A percentile compares a stretch with the other conserved stretches of the same genome.
These are phyloP conservation scores for Paratrypauchen microcephalus DNA, from an alignment of 2,797 vertebrate species.

Conservation along the genomic window DNA sequence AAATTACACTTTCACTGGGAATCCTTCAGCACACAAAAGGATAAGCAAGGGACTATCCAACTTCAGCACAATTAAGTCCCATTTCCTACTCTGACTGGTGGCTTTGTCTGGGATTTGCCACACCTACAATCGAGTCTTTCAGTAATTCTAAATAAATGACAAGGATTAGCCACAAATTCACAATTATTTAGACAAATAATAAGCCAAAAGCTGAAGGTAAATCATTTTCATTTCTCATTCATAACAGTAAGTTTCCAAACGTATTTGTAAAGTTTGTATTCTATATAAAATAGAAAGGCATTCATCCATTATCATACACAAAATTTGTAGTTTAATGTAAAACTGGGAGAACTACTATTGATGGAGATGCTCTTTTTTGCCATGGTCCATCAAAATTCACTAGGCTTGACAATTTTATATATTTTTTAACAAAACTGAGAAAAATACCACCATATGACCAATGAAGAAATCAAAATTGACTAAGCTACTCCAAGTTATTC, in stretches of 20 bases:
- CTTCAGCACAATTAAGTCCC: constrained; percentile 28
- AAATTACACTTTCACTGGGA: constrained; percentile 48
- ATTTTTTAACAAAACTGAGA: no score
- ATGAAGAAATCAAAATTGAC: no score
- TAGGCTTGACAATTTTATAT: no score
- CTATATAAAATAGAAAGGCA: neutral
- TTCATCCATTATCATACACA: neutral
- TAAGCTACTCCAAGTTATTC: no score
- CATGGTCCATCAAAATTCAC: neutral
- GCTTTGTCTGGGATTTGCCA: constrained; percentile 33
- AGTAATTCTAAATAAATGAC: neutral
- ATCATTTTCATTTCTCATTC: constrained; percentile 5
- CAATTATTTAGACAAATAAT: constrained; percentile 7
- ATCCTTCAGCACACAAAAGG: constrained; percentile 27
- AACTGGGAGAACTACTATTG: neutral
- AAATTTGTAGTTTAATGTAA: neutral
- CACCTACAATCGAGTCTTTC: constrained; percentile 11
- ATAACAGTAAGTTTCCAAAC: neutral
- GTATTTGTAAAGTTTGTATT: neutral
- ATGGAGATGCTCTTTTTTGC: neutral
- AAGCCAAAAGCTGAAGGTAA: neutral
- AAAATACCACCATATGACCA: no score
- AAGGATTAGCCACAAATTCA: constrained; percentile 20
- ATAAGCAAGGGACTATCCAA: constrained; percentile 35
- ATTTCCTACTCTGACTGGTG: constrained; percentile 22